Evolutionary conservation across 2,113 vertebrate genomes (phyloP), one percentile per base, ranked within the genome.

Genomic region (Syrmaticus mikado): DNA sequence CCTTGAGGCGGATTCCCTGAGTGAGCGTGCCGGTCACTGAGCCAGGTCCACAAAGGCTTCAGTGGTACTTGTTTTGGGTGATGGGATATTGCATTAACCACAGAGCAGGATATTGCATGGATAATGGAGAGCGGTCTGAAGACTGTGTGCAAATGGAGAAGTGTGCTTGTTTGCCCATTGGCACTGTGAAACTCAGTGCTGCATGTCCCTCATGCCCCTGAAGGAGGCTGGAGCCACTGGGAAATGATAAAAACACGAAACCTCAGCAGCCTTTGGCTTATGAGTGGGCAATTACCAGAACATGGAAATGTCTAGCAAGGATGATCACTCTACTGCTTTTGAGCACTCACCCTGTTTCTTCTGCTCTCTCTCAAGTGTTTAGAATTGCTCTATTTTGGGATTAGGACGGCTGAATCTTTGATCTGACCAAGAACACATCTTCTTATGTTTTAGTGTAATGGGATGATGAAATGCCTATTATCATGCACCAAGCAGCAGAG

Each of bases 391-490:
- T 46, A 32, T 43, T 90, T 78, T 85, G 68, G 60, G 73, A 83
- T 85, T 55, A 66, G 4, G 38, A 24, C 52, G 17, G 46, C 1
- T 88, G 68, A 83, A 92, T 57, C 19, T 95, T 93, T 81, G 65
- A 38, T 85, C 41, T 67, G 72, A 73, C 41, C n/a, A 36, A 66
- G 50, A 70, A 41, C 10, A 88, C 52, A 52, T 75, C 79, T 84
- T 81, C 52, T 67, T 87, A 58, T 50, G 68, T 87, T 94, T 91
- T 93, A 85, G 74, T 83, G 72, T 32, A 71, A 73, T 62, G 64
- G 32, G 72, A 92, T 90, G 81, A 67, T 92, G 89, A 85, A 87
- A 92, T 43, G 17, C 41, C 86, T 85, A 40, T 90, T 93, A 79
- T 40, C 84, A 76, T 43, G 64, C 71, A 45, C 72, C 50, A 61